phyloP scores from a whole-genome alignment of 2,797 vertebrate genomes.

The Schizopygopsis malacanthus region DNA sequence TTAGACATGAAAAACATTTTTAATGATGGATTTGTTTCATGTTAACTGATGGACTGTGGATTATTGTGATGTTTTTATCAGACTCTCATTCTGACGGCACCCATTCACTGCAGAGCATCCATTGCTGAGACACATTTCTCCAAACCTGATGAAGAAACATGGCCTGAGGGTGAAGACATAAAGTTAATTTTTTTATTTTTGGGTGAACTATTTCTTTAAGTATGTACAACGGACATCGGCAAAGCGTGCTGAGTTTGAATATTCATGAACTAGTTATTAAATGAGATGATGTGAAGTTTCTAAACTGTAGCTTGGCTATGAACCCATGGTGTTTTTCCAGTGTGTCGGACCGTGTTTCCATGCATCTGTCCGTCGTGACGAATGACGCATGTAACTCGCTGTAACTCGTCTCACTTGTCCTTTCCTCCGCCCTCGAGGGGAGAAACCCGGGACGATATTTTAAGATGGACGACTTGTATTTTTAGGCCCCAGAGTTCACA shows the following conservation, averaged over 20 bases:
- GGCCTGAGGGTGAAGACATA: not conserved
- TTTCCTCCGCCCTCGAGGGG: slow-evolving; percentile 7
- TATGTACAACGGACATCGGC: not conserved
- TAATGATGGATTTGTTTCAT: too few species aligned
- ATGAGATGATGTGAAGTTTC: not conserved
- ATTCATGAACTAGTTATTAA: not conserved
- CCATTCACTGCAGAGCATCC: too few species aligned
- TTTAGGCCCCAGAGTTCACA: slow-evolving; percentile 49
- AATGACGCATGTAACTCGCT: slow-evolving; percentile 39
- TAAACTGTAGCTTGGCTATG: not conserved
- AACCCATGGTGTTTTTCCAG: not conserved
- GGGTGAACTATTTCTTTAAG: not conserved
- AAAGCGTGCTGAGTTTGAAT: not conserved
- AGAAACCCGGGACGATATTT: slow-evolving; percentile 50
- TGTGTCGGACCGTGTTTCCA: not conserved
- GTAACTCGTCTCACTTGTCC: slow-evolving; percentile 39
- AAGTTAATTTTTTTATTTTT: not conserved
- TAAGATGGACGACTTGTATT: slow-evolving; percentile 53
- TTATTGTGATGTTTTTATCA: too few species aligned
- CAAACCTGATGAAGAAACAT: not conserved
- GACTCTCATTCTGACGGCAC: too few species aligned
- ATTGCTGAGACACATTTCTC: not conserved
- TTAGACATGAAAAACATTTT: too few species aligned
- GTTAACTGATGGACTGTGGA: too few species aligned
- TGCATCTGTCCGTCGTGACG: not conserved